A percentile compares a stretch with the other conserved stretches of the same genome.
Conservation (phyloP, 2,113 vertebrate genomes). For the Cheirogaleus medius region DNA sequence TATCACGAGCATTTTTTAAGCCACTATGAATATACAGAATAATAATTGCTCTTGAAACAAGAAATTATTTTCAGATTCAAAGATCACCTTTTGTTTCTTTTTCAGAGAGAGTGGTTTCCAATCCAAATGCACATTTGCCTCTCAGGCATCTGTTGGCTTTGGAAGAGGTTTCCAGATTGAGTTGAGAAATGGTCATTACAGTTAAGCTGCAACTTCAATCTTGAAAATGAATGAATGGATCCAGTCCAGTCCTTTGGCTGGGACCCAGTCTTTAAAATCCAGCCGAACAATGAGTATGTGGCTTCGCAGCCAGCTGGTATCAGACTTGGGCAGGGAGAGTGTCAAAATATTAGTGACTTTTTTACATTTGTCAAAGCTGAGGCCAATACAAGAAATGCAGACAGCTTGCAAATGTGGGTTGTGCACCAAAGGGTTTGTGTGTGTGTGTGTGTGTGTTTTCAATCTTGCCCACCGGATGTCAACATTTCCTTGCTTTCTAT, state of each 20-base stretch:
- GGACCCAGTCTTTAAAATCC: conserved; percentile 96
- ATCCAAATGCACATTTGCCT: conserved; percentile 79
- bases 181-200: conserved; percentile 87
- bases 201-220: conserved; percentile 87
- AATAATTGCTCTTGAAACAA: conserved; percentile 55
- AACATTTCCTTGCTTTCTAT: conserved; percentile 72
- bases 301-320: conserved; percentile 98
- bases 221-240: conserved; percentile 92
- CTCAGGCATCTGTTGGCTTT: conserved; percentile 82
- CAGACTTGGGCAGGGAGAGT: conserved; percentile 90
- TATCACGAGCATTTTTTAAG: background rate
- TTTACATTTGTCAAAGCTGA: conserved; percentile 91
- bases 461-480: conserved; percentile 84
- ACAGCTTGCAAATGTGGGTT: conserved; percentile 88
- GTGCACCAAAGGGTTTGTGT: conserved; percentile 75
- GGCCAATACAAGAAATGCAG: conserved; percentile 88
- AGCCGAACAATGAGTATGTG: conserved; percentile 90
- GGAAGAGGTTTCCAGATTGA: conserved; percentile 84
- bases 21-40: conserved; percentile 53
- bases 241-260: conserved; percentile 94
- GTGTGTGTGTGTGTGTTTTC: conserved; percentile 48
- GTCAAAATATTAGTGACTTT: conserved; percentile 94
- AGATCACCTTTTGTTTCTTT: conserved; percentile 73
- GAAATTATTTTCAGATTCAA: conserved; percentile 65
- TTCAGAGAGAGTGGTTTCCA: conserved; percentile 72